Evolutionary conservation across 2,797 vertebrate species (phyloP).

Genomic region (Xyrichtys novacula): DNA sequence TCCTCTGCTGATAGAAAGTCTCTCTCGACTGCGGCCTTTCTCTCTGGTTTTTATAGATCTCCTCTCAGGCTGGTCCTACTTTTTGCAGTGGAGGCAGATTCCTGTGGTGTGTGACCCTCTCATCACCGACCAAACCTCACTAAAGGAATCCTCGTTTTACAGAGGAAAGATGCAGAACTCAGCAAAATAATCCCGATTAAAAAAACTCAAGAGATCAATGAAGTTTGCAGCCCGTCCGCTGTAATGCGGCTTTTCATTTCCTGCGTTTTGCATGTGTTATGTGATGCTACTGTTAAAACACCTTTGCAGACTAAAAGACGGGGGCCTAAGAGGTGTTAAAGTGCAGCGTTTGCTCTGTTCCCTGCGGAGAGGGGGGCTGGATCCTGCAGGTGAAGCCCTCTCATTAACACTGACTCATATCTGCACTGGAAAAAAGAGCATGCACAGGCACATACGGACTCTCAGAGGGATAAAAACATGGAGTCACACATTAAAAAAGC

Average conservation of each 20-base stretch:
- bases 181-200: conserved; percentile 9
- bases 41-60: conserved; percentile 37
- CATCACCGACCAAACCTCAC: conserved; percentile 13
- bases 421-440: not conserved
- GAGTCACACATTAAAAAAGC: no score
- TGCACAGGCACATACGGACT: not conserved
- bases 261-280: no score
- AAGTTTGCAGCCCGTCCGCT: no score
- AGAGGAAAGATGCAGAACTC: conserved; percentile 20
- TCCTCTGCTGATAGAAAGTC: conserved; percentile 13
- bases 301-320: no score
- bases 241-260: no score
- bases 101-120: conserved; percentile 35
- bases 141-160: conserved; percentile 24
- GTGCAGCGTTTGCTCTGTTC: no score
- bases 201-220: no score
- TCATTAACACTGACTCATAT: conserved; percentile 48
- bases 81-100: conserved; percentile 15
- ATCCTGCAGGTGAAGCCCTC: not conserved
- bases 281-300: no score
- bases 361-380: no score
- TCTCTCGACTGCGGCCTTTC: conserved; percentile 27
- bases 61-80: conserved; percentile 14
- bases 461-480: not conserved
- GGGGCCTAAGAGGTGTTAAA: no score